Evolutionary conservation across 1,140 invertebrate species (phyloP), one percentile per base, ranked within the genome.

Genomic region (Orchesella cincta): DNA sequence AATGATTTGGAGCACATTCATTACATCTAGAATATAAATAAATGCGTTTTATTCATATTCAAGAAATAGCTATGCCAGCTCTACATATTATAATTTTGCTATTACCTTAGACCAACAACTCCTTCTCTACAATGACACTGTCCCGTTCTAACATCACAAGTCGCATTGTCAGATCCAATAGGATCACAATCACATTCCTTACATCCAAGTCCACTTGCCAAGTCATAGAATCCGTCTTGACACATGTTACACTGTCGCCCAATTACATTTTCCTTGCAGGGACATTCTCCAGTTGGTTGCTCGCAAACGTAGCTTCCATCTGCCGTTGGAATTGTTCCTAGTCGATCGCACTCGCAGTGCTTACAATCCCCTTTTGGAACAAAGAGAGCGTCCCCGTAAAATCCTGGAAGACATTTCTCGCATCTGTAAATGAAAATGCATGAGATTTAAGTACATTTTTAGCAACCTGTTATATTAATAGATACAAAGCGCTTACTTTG

Each of bases 161-260:
- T 93, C 1, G 89, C 87, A 84, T 96, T 95, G 80, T 89, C 88
- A 1, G 94, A 94, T 5, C 96, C 96, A 80, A 94, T 88, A 0
- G 91, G 85, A 86, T 97, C 92, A 84, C 96, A 98, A 77, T 93
- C 90, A 80, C 96, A 98, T 23, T 91, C 85, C 76, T 91, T 89
- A 84, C 95, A 97, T 8, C 95, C 95, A 84, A 89, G 81, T 1
- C 93, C 93, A 74, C 92, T 94, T 12, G 88, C 86, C 75, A 96
- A 91, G 80, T 96, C 92, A 83, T 90, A 96, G 85, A 91, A 95
- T 0, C 94, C 94, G 72, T 93, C 89, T 82, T 93, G 90, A 84
- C 96, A 98, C 79, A 90, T 88, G 73, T 98, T 93, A 85, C 97
- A 99, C 83, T 94, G 93, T 39, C 88, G 88, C 3, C 96, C 96